Conservation (phyloP, 2,888 invertebrate species). For the Galerucella nymphaeae region DNA sequence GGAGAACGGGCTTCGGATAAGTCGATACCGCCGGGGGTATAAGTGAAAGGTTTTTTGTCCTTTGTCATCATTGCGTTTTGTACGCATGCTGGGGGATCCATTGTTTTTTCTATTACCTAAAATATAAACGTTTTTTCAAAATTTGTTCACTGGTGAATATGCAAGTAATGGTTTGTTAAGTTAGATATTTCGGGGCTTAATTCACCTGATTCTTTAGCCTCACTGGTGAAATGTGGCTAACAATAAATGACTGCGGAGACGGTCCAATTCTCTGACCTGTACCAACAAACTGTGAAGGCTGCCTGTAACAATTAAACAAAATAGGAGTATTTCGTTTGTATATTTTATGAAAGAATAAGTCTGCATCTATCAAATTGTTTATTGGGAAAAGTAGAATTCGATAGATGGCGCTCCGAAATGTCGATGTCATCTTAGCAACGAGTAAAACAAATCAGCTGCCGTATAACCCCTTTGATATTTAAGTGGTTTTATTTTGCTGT, state of each 20-base stretch:
- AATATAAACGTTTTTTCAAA: conserved; percentile 12
- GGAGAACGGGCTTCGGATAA: conserved; percentile 91
- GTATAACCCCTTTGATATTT: too few relatives aligned
- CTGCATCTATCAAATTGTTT: too few relatives aligned
- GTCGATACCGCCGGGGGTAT: conserved; percentile 93
- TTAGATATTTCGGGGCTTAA: background rate
- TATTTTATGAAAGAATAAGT: too few relatives aligned
- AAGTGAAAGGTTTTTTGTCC: conserved; percentile 97
- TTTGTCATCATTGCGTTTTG: conserved; percentile 96
- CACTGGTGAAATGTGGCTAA: conserved; percentile 26
- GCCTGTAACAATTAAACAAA: conserved; percentile 33
- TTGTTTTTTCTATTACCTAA: conserved; percentile 55
- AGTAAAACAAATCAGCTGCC: too few relatives aligned
- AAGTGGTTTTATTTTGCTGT: too few relatives aligned
- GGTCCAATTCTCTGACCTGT: conserved; percentile 50
- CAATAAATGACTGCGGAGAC: conserved; percentile 26
- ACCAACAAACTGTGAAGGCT: conserved; percentile 50
- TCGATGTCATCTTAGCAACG: too few relatives aligned
- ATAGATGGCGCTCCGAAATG: too few relatives aligned
- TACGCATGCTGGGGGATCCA: conserved; percentile 87
- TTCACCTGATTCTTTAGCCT: conserved; percentile 26
- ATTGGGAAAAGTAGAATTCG: too few relatives aligned
- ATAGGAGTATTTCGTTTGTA: background rate
- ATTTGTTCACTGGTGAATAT: background rate
- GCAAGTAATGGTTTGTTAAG: background rate